These are phyloP conservation scores for Drosophila multiciliata DNA, from an alignment of 2,888 invertebrate genomes.

Conservation along the genomic window DNA sequence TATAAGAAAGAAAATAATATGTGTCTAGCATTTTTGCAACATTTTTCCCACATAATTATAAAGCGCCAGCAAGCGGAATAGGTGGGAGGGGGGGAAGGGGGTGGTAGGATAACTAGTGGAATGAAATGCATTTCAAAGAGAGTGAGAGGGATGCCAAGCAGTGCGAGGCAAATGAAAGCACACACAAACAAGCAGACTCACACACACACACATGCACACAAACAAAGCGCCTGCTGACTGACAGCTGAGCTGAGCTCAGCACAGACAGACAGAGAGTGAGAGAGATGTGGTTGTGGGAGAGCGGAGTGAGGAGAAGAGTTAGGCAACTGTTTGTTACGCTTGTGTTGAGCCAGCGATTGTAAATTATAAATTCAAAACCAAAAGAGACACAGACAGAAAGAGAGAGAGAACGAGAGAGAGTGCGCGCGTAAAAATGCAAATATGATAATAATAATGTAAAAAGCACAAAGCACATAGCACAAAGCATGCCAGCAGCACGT, in stretches of 20 bases:
- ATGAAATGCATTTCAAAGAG: constrained; percentile 26
- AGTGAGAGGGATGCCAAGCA: constrained; percentile 27
- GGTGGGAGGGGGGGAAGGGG: not conserved
- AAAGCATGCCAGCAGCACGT: constrained; percentile 64
- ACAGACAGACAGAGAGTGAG: not conserved
- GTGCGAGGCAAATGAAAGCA: constrained; percentile 38
- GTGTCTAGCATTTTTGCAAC: constrained; percentile 76
- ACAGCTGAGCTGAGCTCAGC: constrained; percentile 50
- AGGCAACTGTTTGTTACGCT: constrained; percentile 37
- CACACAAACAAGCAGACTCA: constrained; percentile 1
- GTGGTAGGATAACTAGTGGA: constrained; percentile 11
- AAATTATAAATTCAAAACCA: constrained; percentile 30
- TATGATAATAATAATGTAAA: constrained; percentile 75
- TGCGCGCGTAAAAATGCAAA: constrained; percentile 63
- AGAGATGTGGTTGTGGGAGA: not conserved
- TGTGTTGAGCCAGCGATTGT: constrained; percentile 43
- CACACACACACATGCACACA: constrained; percentile 3
- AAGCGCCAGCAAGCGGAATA: constrained; percentile 48
- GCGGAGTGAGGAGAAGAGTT: constrained; percentile 14
- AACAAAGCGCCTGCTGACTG: constrained; percentile 49
- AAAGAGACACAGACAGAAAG: constrained; percentile 3
- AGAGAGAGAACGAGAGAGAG: constrained; percentile 9
- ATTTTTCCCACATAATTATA: constrained; percentile 76
- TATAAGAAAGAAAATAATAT: constrained; percentile 51
- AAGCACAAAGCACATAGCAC: constrained; percentile 42